Base-by-base conservation (phyloP, 2,797 vertebrate species). In the Simalia tracyae region DNA sequence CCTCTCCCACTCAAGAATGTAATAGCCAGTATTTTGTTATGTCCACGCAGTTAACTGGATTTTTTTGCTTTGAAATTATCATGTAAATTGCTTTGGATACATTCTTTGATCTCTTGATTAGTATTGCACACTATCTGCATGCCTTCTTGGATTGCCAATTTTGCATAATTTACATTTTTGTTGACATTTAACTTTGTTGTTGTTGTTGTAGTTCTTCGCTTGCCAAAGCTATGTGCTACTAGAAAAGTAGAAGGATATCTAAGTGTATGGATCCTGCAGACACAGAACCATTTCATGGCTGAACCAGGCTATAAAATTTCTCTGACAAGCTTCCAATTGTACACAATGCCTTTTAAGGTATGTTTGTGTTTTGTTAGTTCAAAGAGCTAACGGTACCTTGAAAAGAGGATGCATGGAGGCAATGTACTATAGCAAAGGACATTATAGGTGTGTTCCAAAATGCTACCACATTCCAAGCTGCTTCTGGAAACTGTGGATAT, bases 21-120 rank as follows among this genome's bases (percentile, higher is more conserved):
- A 54, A 5, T 26, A 54, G 81, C 5, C 36, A 84, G 24, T 10
- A 84, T 84, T 86, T 31, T 86, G 50, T 86, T 86, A 50, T 68
- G 17, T 19, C 17, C 31, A 9, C 42, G 2, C 2, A 22, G 57
- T 81, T 66, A 84, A 50, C 4, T 28, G 72, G 36, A 22, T 84
- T 12, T n/a, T 50, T 11, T 10, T 57, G 28, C 15, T 85, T 12
- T 84, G 17, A 85, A 92, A 89, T 12, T 26, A 57, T 59, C 28
- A 61, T 28, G 8, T 26, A 76, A 89, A 86, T 31, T 26, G 26
- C 42, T 42, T 42, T 42, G 42, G 42, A 42, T 42, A 42, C 42
- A 42, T 42, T 42, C 3, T 76, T 60, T 92, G 84, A 92, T 90
- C 19, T 42, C 61, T 87, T 63, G 84, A 46, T 90, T 87, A 90